Percentiles rank a stretch among this genome's conserved stretches.
Evolutionary conservation across 2,113 vertebrate genomes (phyloP).

Genomic region (Gadus chalcogrammus): DNA sequence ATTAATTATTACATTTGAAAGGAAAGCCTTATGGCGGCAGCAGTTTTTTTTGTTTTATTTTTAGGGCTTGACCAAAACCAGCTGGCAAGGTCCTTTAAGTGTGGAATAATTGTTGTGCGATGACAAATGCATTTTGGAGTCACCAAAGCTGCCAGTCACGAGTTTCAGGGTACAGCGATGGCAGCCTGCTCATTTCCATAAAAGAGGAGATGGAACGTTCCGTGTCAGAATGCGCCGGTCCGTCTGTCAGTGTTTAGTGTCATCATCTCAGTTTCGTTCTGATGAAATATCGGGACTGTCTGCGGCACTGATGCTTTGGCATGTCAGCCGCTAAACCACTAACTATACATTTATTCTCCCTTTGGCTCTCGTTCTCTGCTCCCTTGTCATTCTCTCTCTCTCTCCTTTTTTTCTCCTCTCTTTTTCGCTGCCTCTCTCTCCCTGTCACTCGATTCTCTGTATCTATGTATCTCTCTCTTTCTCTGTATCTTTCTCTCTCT

Average conservation of each 20-base stretch:
- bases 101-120: not conserved
- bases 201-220: constrained; percentile 1
- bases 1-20: no score
- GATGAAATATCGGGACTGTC: constrained; percentile 35
- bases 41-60: no score
- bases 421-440: not conserved
- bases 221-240: constrained; percentile 1
- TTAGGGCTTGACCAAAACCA: not conserved
- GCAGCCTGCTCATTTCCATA: not conserved
- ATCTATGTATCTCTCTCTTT: not conserved
- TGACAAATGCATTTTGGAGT: not conserved
- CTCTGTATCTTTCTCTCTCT: not conserved
- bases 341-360: constrained; percentile 33
- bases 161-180: not conserved
- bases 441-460: no score
- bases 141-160: not conserved
- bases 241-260: no score
- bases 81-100: not conserved
- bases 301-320: constrained; percentile 30
- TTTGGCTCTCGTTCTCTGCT: not conserved
- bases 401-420: constrained; percentile 17
- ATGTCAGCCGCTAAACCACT: constrained; percentile 20
- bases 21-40: no score
- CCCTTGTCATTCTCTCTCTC: not conserved
- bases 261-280: not conserved